Base-by-base conservation (phyloP, 1,140 invertebrate species). In the Bathynomus jamesi region DNA sequence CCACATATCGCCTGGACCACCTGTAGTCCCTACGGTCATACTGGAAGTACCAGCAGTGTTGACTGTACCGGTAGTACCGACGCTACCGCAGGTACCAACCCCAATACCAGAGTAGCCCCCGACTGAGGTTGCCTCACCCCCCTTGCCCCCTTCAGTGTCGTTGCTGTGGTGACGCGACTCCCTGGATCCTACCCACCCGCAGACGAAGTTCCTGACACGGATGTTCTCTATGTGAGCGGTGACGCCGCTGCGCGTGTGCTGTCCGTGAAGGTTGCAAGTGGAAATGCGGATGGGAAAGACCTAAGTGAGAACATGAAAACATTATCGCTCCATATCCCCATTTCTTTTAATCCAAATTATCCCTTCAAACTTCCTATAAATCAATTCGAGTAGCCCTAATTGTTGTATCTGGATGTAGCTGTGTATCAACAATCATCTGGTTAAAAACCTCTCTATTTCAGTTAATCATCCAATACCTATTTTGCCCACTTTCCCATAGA, bases 181-280 rank as follows among this genome's bases (percentile, higher is more conserved):
- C 27, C 61, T 69, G 2, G 2, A 3, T 53, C 40, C 40, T 3
- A 11, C 40, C 2, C 40, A 11, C 21, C 40, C 40, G 21, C 40
- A 53, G 40, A 78, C 75, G 65, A 76, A 78, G 70, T 74, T 78
- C 69, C 75, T 84, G 4, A 93, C 78, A 63, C 88, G 83, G 70
- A 93, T 87, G 72, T 90, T 88, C 30, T 94, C 92, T 67, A 98
- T 80, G 40, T 96, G 84, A 28, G 89, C 89, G n/a, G 94, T 96
- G 3, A 97, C 86, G 0, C 96, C 96, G 25, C 89, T 90, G 76
- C 92, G 90, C 7, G 94, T 94, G 78, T 93, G 89, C 75, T 90
- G 88, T 0, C 94, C 93, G 81, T 98, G 95, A 7, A 98, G 84
- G 85, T 98, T 98, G 80, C 96, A 99, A 29, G 90, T 93, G 17